phyloP scores from a whole-genome alignment of 2,888 invertebrate genomes.

The Chrysolina americana region DNA sequence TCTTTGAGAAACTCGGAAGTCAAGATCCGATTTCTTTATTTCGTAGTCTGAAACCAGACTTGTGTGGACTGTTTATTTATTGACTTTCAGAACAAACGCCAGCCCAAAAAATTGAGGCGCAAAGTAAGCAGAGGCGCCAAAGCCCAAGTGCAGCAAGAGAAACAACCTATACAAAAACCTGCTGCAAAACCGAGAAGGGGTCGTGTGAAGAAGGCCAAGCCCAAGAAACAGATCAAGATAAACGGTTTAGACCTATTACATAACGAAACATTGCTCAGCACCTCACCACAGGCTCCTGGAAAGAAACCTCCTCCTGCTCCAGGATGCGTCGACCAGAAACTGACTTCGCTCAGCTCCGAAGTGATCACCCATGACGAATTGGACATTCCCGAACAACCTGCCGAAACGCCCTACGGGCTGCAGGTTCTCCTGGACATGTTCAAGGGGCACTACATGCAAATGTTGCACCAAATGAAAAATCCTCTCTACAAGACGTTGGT shows the following conservation, averaged over 20 bases:
- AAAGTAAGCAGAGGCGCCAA: slow-evolving; percentile 69
- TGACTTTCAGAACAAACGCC: slow-evolving; percentile 61
- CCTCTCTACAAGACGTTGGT: slow-evolving; percentile 82
- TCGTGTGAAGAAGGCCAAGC: slow-evolving; percentile 75
- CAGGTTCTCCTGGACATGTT: slow-evolving; percentile 90
- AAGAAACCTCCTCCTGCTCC: slow-evolving; percentile 89
- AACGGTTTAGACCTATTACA: slow-evolving; percentile 91
- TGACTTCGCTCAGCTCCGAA: slow-evolving; percentile 83
- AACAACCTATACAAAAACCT: slow-evolving; percentile 61
- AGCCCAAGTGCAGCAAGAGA: slow-evolving; percentile 54
- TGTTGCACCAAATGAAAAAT: slow-evolving; percentile 87
- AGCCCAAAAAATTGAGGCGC: slow-evolving; percentile 69
- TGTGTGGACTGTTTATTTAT: slow-evolving; percentile 26
- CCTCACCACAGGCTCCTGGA: slow-evolving; percentile 81
- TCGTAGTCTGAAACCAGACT: not conserved
- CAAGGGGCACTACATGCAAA: slow-evolving; percentile 87
- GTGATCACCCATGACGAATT: slow-evolving; percentile 83
- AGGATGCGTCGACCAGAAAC: slow-evolving; percentile 92
- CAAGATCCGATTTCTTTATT: no score
- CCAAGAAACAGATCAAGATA: slow-evolving; percentile 82
- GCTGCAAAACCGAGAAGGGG: slow-evolving; percentile 72
- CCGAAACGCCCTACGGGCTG: slow-evolving; percentile 86
- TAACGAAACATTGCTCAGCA: slow-evolving; percentile 90
- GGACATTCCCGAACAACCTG: slow-evolving; percentile 84
- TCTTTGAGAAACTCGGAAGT: no score